Base-by-base conservation (phyloP, 2,888 invertebrate species). In the Blera fallax region DNA sequence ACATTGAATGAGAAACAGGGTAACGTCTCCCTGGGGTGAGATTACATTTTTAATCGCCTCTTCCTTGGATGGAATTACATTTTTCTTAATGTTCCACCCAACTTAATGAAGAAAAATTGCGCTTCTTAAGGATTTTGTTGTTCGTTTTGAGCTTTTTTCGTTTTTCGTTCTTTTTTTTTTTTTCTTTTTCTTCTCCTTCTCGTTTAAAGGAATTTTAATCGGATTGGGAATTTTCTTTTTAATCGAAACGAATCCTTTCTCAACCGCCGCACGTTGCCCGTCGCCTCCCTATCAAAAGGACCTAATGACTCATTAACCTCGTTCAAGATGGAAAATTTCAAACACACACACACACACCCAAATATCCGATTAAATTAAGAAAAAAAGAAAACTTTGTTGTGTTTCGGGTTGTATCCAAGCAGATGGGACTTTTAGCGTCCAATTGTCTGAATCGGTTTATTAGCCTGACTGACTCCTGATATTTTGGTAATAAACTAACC, bases 231-330 rank as follows among this genome's bases (percentile, higher is more conserved):
- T 70, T 58, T 65, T 80, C 48, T 70, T 34, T 40, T 69, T 29
- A 50, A 69, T 73, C 24, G 50, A 62, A 24, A 50, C 6, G 67
- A 24, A 58, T 74, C 72, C 56, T 79, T 54, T 64, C 56, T 40
- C 58, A 60, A 60, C 16, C 21, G 21, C 18, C 11, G 16, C 5
- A 21, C n/a, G 14, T 10, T 18, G 6, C 37, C 7, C 45, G 18
- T 21, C 37, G 7, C 10, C 29, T 8, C 37, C 21, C n/a, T 21
- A 8, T 45, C 29, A 73, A 16, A 54, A 40, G 54, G 48, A 79
- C 67, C 69, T 79, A 84, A 84, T 74, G 74, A 80, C 79, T 84
- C 83, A 84, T 80, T 84, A 84, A 84, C 84, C 80, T 80, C 70
- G 18, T 74, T 80, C 40, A 54, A 67, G 60, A 69, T 79, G 73